Evolutionary conservation across 1,140 invertebrate genomes (phyloP).

Genomic region (Whitmania pigra): DNA sequence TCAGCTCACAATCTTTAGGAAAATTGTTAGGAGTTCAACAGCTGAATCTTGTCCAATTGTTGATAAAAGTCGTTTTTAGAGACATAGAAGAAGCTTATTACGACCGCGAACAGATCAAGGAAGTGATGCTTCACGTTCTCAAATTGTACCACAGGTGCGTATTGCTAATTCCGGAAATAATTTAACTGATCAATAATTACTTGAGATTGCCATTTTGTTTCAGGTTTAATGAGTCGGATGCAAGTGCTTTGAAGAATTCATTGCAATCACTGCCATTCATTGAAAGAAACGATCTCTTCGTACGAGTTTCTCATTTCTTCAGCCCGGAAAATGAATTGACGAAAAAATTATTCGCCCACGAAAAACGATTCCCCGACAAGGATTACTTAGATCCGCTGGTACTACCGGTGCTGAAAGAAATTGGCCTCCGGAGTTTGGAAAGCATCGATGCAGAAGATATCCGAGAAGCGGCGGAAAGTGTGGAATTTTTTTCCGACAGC

Average conservation of each 20-base stretch:
- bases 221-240: background rate
- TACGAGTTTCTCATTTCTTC: conserved; percentile 20
- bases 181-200: too few relatives aligned
- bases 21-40: conserved; percentile 14
- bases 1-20: conserved; percentile 9
- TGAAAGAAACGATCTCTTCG: conserved; percentile 19
- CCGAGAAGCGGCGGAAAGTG: conserved; percentile 13
- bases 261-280: conserved; percentile 22
- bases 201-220: background rate
- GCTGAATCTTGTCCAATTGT: conserved; percentile 18
- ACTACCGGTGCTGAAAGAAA: conserved; percentile 20
- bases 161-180: background rate
- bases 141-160: conserved; percentile 16
- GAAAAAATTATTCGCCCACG: conserved; percentile 18
- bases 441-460: conserved; percentile 24
- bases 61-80: conserved; percentile 21
- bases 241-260: background rate
- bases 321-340: conserved; percentile 22
- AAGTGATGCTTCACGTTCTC: conserved; percentile 22
- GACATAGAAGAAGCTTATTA: conserved; percentile 23
- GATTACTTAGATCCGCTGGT: conserved; percentile 20
- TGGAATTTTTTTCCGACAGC: background rate
- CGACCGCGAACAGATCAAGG: conserved; percentile 18
- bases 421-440: conserved; percentile 20
- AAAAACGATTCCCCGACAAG: conserved; percentile 21